Base-by-base conservation (phyloP, 2,797 vertebrate genomes). In the Propithecus perrieri region DNA sequence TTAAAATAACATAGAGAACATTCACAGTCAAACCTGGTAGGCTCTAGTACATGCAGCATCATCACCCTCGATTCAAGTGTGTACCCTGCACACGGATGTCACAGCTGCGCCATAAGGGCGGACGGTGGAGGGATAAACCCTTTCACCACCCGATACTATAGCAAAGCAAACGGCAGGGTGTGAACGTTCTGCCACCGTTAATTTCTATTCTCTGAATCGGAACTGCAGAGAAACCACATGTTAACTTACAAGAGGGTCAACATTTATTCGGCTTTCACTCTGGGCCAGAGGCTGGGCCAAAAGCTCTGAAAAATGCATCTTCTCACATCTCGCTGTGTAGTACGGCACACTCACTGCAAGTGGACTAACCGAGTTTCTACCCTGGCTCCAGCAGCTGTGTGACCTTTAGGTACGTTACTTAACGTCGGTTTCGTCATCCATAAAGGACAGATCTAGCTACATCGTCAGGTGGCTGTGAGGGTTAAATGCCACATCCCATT, bases 101-200 rank as follows among this genome's bases (percentile, higher is more conserved):
- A 7, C 3, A 2, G 2, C 41, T 50, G 12, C 0, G 0, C 81
- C n/a, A 1, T 15, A 9, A 14, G 14, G 1, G 0, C 0, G 13
- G n/a, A 76, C 67, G n/a, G 78, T 12, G 13, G n/a, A 61, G 57
- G 67, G 53, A 22, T 8, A 24, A 48, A n/a, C 26, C 38, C 14
- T 0, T n/a, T 30, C 55, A 14, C 8, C 53, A 1, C 4, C 41
- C 20, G 5, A 14, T 1, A 0, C 9, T 4, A 26, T 1, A 35
- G 26, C 28, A 33, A 12, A 79, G 61, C 35, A 22, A 53, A 59
- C 26, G 53, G 57, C 53, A 4, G 26, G 14, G 3, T 7, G 28
- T 43, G 30, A 10, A 17, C 48, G 7, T 18, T 55, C 13, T 13
- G 57, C 74, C 30, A 8, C 28, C 2, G 0, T 17, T 50, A 1